Percentiles rank a stretch among this genome's conserved stretches.
phyloP scores from a whole-genome alignment of 2,888 invertebrate species.

The Morpho deidamia region DNA sequence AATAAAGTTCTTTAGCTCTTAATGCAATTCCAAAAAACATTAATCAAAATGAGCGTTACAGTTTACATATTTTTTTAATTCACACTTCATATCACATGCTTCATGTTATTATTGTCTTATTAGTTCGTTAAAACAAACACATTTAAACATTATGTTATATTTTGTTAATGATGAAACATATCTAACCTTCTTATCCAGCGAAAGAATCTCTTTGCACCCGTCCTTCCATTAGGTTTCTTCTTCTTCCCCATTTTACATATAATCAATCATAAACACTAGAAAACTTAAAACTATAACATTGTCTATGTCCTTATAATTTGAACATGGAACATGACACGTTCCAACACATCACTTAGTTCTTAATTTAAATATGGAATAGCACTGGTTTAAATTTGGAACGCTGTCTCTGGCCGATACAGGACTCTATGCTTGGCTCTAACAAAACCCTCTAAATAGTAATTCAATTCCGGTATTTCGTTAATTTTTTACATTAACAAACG shows the following conservation, averaged over 20 bases:
- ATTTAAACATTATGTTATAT: too few species aligned
- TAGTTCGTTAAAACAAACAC: too few species aligned
- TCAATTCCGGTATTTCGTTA: neutral
- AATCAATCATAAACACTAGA: slow-evolving; percentile 40
- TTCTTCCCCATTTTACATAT: slow-evolving; percentile 62
- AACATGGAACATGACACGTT: slow-evolving; percentile 23
- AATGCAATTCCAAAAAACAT: too few species aligned
- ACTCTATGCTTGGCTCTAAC: slow-evolving; percentile 52
- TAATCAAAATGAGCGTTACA: too few species aligned
- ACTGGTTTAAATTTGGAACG: slow-evolving; percentile 36
- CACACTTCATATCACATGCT: too few species aligned
- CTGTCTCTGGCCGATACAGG: slow-evolving; percentile 54
- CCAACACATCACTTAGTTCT: slow-evolving; percentile 31
- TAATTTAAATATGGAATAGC: slow-evolving; percentile 39
- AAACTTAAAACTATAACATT: slow-evolving; percentile 31
- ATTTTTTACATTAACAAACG: too few species aligned
- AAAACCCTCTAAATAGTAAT: slow-evolving; percentile 8
- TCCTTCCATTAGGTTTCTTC: slow-evolving; percentile 64
- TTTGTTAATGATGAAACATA: neutral
- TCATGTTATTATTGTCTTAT: too few species aligned
- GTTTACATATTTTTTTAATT: too few species aligned
- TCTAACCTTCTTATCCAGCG: slow-evolving; percentile 72
- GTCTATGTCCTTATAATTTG: slow-evolving; percentile 34
- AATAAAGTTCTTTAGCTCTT: too few species aligned
- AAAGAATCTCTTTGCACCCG: slow-evolving; percentile 63